phyloP scores from a whole-genome alignment of 2,797 vertebrate genomes.

The Crocidura indochinensis region DNA sequence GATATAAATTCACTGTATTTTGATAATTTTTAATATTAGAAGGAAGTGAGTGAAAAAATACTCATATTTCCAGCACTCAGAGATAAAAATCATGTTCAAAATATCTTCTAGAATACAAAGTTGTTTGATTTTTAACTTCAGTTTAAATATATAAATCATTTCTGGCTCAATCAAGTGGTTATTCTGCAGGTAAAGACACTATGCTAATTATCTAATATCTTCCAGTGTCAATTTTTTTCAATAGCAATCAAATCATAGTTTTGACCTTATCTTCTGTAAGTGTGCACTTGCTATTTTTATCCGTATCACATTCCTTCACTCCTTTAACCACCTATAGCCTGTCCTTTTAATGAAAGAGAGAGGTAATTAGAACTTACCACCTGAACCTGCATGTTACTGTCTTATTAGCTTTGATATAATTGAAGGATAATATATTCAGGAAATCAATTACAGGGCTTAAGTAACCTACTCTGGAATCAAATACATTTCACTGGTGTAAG shows the following conservation, averaged over 20 bases:
- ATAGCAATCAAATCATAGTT: slow-evolving; percentile 74
- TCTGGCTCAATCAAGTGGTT: slow-evolving; percentile 35
- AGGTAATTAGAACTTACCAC: slow-evolving; percentile 64
- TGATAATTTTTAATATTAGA: slow-evolving; percentile 29
- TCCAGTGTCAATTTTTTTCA: not conserved
- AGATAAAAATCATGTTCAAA: slow-evolving; percentile 25
- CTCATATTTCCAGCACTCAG: not conserved
- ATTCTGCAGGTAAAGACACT: slow-evolving; percentile 77
- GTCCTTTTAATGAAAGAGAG: slow-evolving; percentile 9
- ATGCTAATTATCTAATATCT: slow-evolving; percentile 76
- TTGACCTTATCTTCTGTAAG: slow-evolving; percentile 5
- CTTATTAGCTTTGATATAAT: slow-evolving; percentile 8
- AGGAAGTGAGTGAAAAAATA: not conserved
- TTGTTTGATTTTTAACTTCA: slow-evolving; percentile 64
- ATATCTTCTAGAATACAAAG: slow-evolving; percentile 34
- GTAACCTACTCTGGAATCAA: not conserved
- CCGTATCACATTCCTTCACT: slow-evolving; percentile 55
- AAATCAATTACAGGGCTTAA: not conserved
- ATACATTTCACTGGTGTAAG: slow-evolving; percentile 14
- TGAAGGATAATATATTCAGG: slow-evolving; percentile 5
- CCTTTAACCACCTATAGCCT: slow-evolving; percentile 23
- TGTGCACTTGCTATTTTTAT: slow-evolving; percentile 42
- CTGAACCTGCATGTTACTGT: slow-evolving; percentile 10
- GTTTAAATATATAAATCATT: slow-evolving; percentile 60
- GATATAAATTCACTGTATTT: slow-evolving; percentile 4